phyloP scores from a whole-genome alignment of 2,113 vertebrate species.

The Pterocles gutturalis region DNA sequence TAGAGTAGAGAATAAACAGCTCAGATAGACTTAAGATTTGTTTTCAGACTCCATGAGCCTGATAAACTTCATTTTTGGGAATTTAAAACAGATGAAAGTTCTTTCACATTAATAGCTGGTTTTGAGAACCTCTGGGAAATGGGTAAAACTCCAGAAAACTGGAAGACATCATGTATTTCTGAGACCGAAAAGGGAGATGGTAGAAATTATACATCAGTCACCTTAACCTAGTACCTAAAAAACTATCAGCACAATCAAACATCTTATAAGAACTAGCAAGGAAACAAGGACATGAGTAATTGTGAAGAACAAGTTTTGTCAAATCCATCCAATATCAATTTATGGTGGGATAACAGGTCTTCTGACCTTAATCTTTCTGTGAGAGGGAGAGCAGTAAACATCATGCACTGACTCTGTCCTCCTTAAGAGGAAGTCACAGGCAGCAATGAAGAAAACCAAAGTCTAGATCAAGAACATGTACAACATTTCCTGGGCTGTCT shows the following conservation, averaged over 20 bases:
- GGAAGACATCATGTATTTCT: neutral
- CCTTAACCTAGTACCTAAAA: neutral
- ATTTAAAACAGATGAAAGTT: neutral
- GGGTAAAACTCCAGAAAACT: neutral
- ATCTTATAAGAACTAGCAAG: neutral
- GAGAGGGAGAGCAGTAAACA: neutral
- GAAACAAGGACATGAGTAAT: neutral
- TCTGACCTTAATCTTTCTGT: neutral
- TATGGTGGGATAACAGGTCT: neutral
- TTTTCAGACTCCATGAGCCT: neutral
- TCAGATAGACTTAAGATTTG: neutral
- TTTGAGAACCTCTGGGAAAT: neutral
- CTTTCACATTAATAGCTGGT: neutral
- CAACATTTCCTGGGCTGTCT: neutral
- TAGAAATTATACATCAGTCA: neutral
- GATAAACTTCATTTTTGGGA: neutral
- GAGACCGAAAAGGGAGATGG: neutral
- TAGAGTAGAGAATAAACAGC: neutral
- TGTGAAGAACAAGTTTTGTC: neutral
- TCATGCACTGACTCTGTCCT: neutral
- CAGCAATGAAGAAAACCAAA: neutral
- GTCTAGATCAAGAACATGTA: neutral
- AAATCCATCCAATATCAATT: neutral
- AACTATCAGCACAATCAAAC: neutral
- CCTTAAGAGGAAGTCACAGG: neutral